Base-by-base conservation (phyloP, 2,888 invertebrate species). In the Lissocephala sabroskyi region DNA sequence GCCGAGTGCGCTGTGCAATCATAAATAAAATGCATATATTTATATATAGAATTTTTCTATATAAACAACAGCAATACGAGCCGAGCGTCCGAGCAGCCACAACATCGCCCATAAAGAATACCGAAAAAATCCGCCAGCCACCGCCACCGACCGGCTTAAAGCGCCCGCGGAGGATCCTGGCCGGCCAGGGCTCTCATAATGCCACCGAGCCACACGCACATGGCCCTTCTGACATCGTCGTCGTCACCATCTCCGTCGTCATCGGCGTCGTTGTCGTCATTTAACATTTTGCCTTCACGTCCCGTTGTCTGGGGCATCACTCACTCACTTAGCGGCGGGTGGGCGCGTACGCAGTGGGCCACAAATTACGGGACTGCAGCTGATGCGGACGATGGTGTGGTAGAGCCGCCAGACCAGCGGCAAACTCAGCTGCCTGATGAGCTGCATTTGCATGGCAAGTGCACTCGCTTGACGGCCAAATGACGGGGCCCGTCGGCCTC, bases 251-350 rank as follows among this genome's bases (percentile, higher is more conserved):
- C 10, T 7, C n/a, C n/a, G 43, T 30, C 32, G 44, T 45, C 49
- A 56, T 19, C 51, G 26, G 30, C 56, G 64, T 36, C 57, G 76
- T 59, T 73, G 73, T 49, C 70, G 77, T 68, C 65, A 76, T 70
- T 70, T 76, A 68, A 65, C 70, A 71, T 71, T 68, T 68, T 74
- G 77, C 74, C 74, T 74, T 76, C 70, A 71, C 70, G 70, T 74
- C 63, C 54, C 61, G 52, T 68, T 74, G 77, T 71, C 77, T 76
- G 63, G 70, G 56, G 63, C 59, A 77, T 71, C 71, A 74, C 65
- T 71, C 70, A 71, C 74, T 76, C 71, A 76, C 70, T 74, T 73
- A 76, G 62, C 42, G 53, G 18, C 39, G 45, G 41, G 37, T 45
- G 26, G 32, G 23, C 33, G 26, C 41, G 29, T 49, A 14, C 56